Conservation (phyloP, 2,113 vertebrate genomes). For the Theropithecus gelada region DNA sequence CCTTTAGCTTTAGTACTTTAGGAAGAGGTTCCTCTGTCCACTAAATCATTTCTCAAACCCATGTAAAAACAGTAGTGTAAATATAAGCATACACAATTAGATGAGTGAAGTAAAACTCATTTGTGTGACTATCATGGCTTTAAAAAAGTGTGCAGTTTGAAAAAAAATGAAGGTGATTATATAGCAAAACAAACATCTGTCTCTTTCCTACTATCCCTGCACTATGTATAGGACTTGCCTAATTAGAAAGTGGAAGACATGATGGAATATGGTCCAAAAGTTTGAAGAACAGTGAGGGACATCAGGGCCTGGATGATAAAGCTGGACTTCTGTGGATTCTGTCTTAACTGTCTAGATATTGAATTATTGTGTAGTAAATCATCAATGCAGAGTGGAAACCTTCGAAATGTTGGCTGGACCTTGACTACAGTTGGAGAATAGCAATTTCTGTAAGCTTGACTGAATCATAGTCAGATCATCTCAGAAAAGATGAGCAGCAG, state of each 20-base stretch:
- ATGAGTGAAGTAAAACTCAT: background rate
- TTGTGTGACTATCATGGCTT: background rate
- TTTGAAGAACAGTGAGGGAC: conserved; percentile 13
- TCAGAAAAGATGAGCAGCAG: background rate
- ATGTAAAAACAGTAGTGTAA: background rate
- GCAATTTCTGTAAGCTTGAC: background rate
- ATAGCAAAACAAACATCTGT: background rate
- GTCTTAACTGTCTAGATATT: background rate
- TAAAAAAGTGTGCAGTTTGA: background rate
- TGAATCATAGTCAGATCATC: background rate
- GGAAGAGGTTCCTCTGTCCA: background rate
- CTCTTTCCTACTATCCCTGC: background rate
- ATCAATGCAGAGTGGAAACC: background rate
- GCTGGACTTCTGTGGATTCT: background rate
- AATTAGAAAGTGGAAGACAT: conserved; percentile 2
- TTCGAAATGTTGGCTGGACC: background rate
- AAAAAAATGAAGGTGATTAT: background rate
- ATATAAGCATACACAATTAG: background rate
- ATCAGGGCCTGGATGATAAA: background rate
- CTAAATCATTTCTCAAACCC: background rate
- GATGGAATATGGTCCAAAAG: background rate
- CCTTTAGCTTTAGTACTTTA: background rate
- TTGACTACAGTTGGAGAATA: background rate
- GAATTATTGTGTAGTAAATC: background rate
- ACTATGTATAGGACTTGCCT: background rate